A percentile compares a stretch with the other conserved stretches of the same genome.
These are phyloP conservation scores for Pogonocherus hispidulus DNA, from an alignment of 2,888 invertebrate species.

Conservation along the genomic window DNA sequence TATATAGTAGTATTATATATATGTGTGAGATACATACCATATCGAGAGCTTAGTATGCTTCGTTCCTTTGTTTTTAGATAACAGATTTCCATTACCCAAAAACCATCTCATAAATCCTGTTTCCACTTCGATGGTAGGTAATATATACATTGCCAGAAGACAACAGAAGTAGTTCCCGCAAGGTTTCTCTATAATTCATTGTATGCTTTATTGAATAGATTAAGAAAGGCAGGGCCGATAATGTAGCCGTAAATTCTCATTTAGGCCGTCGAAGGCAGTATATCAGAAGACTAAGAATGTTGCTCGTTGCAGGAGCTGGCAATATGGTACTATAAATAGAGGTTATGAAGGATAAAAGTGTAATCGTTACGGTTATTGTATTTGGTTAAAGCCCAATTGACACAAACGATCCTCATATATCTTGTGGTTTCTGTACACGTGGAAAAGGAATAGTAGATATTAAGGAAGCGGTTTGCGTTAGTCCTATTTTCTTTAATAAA, in stretches of 20 bases:
- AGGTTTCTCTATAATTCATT: constrained; percentile 10
- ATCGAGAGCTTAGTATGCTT: too few species aligned
- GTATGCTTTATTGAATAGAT: constrained; percentile 29
- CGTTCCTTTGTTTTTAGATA: too few species aligned
- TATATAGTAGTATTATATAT: too few species aligned
- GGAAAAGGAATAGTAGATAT: not conserved
- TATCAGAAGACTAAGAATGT: constrained; percentile 29
- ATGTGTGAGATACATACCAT: too few species aligned
- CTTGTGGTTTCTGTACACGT: not conserved
- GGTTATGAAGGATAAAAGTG: constrained; percentile 30
- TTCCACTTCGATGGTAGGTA: too few species aligned
- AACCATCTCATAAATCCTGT: too few species aligned
- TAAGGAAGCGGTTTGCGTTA: not conserved
- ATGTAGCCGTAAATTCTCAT: constrained; percentile 26
- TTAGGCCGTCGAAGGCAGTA: constrained; percentile 8
- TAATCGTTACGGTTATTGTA: constrained; percentile 28
- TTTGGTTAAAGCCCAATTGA: constrained; percentile 15
- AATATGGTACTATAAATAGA: constrained; percentile 24
- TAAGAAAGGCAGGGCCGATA: constrained; percentile 21
- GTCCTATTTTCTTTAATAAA: constrained; percentile 14
- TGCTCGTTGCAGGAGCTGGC: constrained; percentile 25
- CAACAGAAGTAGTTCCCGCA: constrained; percentile 5
- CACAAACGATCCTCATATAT: constrained; percentile 5
- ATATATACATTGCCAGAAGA: not conserved
- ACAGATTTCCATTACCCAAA: too few species aligned